Evolutionary conservation across 2,113 vertebrate species (phyloP), one percentile per base, ranked within the genome.

Genomic region (Piaya cayana): DNA sequence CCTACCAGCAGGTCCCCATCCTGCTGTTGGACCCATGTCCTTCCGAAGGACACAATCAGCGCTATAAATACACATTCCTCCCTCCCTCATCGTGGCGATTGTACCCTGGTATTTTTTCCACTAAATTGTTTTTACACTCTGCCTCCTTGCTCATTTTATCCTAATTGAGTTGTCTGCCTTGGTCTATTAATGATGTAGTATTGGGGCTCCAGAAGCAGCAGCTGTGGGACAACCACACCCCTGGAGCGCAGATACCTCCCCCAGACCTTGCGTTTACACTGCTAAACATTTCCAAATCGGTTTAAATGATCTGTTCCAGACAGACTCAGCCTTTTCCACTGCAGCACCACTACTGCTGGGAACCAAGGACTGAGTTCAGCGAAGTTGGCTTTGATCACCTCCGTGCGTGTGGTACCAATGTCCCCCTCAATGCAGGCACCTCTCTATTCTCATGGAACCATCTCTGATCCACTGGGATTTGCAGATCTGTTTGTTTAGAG

Each of bases 121-220:
- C 70, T 90, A 65, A 87, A 81, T 82, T 32, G 25, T 76, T 55
- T 71, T 83, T 88, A 82, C 62, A 36, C 50, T 2, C 15, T 16
- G 26, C 29, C 15, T 52, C 79, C 56, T 86, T 29, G 25, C 49
- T 92, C 64, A 8, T 88, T 88, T 96, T 78, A 37, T 87, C 76
- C 14, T 39, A 95, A 95, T 91, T 92, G 76, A 93, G 80, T 75
- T 1, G 8, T 86, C 82, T 83, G 82, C 42, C 76, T 52, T 68
- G 27, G 69, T 29, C 58, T 65, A 53, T 93, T 88, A 94, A 96
- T 94, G 65, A 79, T 17, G 7, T 15, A 78, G n/a, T 7, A 36
- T 34, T 6, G 6, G 63, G 75, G 56, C 71, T 88, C 36, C 12
- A 67, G 62, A 71, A 82, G 81, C 11, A 53, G 63, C 29, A 67